These are phyloP conservation scores for Pseudomyrmex flavicornis DNA, from an alignment of 1,140 invertebrate species.

Conservation along the genomic window DNA sequence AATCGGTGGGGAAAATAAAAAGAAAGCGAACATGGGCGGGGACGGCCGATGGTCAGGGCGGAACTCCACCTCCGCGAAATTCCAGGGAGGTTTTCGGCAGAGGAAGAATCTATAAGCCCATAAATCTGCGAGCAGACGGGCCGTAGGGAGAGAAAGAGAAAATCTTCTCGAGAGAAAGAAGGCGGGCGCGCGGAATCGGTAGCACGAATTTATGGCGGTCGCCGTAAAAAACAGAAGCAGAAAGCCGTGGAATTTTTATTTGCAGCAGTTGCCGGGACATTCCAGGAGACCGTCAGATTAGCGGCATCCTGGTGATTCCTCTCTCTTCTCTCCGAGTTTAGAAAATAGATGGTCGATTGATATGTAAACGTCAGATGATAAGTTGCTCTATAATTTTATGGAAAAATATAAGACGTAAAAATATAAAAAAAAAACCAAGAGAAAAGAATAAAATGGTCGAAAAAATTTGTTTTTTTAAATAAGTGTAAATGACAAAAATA, in stretches of 20 bases:
- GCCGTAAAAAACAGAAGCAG: slow-evolving; percentile 74
- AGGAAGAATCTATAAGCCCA: slow-evolving; percentile 81
- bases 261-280: slow-evolving; percentile 44
- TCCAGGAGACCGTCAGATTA: slow-evolving; percentile 47
- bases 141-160: slow-evolving; percentile 61
- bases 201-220: slow-evolving; percentile 76
- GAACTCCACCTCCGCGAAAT: slow-evolving; percentile 51
- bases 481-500: too few species aligned
- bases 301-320: slow-evolving; percentile 3
- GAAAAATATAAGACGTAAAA: background rate
- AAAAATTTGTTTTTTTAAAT: too few species aligned
- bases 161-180: slow-evolving; percentile 54
- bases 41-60: slow-evolving; percentile 34
- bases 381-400: slow-evolving; percentile 22
- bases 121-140: slow-evolving; percentile 74
- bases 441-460: too few species aligned
- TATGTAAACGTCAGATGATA: slow-evolving; percentile 20
- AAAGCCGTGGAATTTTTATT: slow-evolving; percentile 75
- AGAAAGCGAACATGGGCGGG: slow-evolving; percentile 5
- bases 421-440: background rate
- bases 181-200: slow-evolving; percentile 47
- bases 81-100: slow-evolving; percentile 49
- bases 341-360: slow-evolving; percentile 12
- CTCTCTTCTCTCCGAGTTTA: too few species aligned
- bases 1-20: slow-evolving; percentile 34